Conservation (phyloP, 2,888 invertebrate species). For the Cephonodes hylas region DNA sequence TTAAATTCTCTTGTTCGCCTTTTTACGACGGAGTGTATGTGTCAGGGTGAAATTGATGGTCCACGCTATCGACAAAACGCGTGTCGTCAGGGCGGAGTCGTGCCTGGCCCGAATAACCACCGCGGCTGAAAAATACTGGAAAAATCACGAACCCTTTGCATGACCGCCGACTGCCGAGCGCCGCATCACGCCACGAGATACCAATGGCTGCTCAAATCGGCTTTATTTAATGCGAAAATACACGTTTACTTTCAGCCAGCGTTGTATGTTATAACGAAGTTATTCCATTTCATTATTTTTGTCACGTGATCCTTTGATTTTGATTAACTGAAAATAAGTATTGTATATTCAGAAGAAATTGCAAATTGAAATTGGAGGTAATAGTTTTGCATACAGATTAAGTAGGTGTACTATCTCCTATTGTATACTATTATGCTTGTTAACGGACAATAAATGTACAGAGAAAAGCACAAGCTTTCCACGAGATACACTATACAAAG, state of each 20-base stretch:
- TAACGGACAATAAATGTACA: too few species aligned
- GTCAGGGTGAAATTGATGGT: constrained; percentile 29
- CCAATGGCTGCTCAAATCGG: not conserved
- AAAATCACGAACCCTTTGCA: constrained; percentile 60
- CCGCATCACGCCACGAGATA: constrained; percentile 33
- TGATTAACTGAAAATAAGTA: not conserved
- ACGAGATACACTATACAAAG: too few species aligned
- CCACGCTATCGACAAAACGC: constrained; percentile 60
- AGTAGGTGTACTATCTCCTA: too few species aligned
- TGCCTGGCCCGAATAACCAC: constrained; percentile 55
- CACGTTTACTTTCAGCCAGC: not conserved
- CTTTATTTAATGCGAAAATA: constrained; percentile 1
- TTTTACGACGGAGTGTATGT: constrained; percentile 30
- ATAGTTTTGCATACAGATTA: too few species aligned
- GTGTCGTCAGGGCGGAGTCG: constrained; percentile 43
- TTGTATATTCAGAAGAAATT: too few species aligned
- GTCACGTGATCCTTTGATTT: not conserved
- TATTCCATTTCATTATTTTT: constrained; percentile 2
- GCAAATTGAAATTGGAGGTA: too few species aligned
- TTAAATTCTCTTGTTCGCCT: constrained; percentile 11
- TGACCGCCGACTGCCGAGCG: constrained; percentile 22
- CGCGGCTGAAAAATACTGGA: constrained; percentile 54
- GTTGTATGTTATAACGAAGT: not conserved
- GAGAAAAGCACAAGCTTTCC: too few species aligned
- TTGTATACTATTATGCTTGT: too few species aligned